Conservation (phyloP, 2,888 invertebrate species). For the Melieria crassipennis region DNA sequence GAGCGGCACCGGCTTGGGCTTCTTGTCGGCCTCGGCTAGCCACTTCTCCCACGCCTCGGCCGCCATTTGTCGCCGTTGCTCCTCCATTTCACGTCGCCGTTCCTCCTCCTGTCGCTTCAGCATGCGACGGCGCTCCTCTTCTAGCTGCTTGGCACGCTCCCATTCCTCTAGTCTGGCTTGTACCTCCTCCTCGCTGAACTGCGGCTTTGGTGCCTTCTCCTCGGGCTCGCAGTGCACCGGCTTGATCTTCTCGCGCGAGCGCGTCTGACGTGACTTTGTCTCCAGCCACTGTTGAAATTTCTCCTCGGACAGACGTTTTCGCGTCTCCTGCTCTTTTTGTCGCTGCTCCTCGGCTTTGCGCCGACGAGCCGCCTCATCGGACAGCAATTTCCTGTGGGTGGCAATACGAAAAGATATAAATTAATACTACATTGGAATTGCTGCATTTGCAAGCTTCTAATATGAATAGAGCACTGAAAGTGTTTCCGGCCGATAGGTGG, state of each 20-base stretch:
- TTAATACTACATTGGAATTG: no score
- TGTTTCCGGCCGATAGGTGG: no score
- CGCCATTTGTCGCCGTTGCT: slow-evolving; percentile 50
- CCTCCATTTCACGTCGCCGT: slow-evolving; percentile 40
- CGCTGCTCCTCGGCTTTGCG: slow-evolving; percentile 45
- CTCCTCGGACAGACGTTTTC: slow-evolving; percentile 49
- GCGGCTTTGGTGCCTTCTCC: slow-evolving; percentile 34
- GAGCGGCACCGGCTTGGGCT: slow-evolving; percentile 64
- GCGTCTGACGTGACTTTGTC: slow-evolving; percentile 44
- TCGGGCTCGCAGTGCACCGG: slow-evolving; percentile 4
- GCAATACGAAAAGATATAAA: no score
- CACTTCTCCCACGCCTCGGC: slow-evolving; percentile 56
- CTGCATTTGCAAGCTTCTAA: no score
- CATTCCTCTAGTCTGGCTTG: slow-evolving; percentile 48
- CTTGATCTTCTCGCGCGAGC: slow-evolving; percentile 33
- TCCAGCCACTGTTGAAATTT: slow-evolving; percentile 57
- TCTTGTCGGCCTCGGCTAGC: slow-evolving; percentile 55
- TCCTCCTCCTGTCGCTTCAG: slow-evolving; percentile 46
- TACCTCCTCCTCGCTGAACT: slow-evolving; percentile 38
- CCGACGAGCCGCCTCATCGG: slow-evolving; percentile 46
- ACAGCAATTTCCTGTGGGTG: slow-evolving; percentile 44
- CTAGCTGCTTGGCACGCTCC: slow-evolving; percentile 48
- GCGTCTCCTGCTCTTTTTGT: slow-evolving; percentile 44
- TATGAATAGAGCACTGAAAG: no score
- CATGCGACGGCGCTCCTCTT: slow-evolving; percentile 48